Base-by-base conservation (phyloP, 2,797 vertebrate genomes). In the Eulemur albifrons region DNA sequence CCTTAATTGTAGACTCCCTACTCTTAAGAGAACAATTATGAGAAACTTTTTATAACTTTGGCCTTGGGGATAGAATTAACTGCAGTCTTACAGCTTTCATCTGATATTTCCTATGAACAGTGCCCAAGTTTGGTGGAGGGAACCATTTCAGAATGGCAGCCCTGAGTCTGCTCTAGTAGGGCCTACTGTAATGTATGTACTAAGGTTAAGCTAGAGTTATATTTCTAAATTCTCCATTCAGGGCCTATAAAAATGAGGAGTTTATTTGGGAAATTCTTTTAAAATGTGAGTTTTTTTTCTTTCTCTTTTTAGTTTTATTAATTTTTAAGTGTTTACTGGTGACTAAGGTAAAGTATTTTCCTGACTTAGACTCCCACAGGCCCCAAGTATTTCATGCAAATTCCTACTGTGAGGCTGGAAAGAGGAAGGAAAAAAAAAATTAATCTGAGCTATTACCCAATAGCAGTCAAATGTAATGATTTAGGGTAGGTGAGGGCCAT, bases 251-350 rank as follows among this genome's bases (percentile, higher is more conserved):
- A 87, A 80, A 69, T 15, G 21, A 81, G 48, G 40, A 90, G 21
- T 88, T 90, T 83, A 82, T 76, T 81, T 84, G 50, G 32, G 14
- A 90, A 90, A 20, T 95, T 95, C 38, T 79, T 97, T 93, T 54
- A 81, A 75, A 96, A 84, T 61, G 14, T 10, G 83, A 30, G 27
- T 6, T 90, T 90, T 88, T 27, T 7, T 80, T 70, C 43, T 83
- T 1, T 35, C 67, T 38, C 32, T 32, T 11, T n/a, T 9, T 12
- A 72, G 63, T 88, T 87, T 82, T 87, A 65, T 84, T 75, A 32
- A 52, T 85, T 95, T 97, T 95, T 70, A 89, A 92, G 43, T 52
- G 35, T 48, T 96, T 94, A 69, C 63, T 89, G 43, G 45, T 57
- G 79, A 88, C n/a, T 67, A 80, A 93, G 14, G 27, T 77, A 67